A percentile compares a stretch with the other conserved stretches of the same genome.
Conservation (phyloP, 2,113 vertebrate species). For the Eudyptes chrysolophus region DNA sequence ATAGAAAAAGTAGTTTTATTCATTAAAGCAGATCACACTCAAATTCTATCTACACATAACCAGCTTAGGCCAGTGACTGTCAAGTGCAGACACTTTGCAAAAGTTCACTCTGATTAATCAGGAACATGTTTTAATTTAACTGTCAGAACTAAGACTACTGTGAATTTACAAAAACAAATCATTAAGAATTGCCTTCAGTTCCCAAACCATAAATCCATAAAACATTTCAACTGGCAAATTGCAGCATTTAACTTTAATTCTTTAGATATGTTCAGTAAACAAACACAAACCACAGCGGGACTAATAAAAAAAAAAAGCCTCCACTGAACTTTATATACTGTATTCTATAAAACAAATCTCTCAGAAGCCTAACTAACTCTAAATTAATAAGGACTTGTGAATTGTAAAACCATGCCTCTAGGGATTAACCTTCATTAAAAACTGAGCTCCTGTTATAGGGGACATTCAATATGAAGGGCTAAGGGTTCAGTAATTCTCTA, state of each 20-base stretch:
- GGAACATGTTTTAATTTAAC: background rate
- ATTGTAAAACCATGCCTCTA: background rate
- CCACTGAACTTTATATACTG: background rate
- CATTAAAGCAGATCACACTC: background rate
- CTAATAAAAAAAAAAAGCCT: background rate
- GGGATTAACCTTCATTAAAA: background rate
- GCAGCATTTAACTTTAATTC: background rate
- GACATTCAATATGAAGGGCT: background rate
- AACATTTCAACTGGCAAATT: background rate
- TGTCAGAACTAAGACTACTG: background rate
- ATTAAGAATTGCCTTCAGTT: background rate
- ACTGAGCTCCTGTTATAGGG: background rate
- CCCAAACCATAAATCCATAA: background rate
- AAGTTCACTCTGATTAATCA: background rate
- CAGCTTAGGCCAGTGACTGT: background rate
- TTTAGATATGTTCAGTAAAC: background rate
- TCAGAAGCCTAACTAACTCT: background rate
- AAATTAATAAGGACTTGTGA: background rate
- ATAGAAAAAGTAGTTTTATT: too few species aligned
- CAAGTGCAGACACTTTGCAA: background rate
- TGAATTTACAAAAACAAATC: background rate
- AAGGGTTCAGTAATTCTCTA: background rate
- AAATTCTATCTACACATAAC: background rate
- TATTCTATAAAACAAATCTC: background rate
- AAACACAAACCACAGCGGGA: background rate